Evolutionary conservation across 2,797 vertebrate genomes (phyloP).

Genomic region (Hydrophis major): DNA sequence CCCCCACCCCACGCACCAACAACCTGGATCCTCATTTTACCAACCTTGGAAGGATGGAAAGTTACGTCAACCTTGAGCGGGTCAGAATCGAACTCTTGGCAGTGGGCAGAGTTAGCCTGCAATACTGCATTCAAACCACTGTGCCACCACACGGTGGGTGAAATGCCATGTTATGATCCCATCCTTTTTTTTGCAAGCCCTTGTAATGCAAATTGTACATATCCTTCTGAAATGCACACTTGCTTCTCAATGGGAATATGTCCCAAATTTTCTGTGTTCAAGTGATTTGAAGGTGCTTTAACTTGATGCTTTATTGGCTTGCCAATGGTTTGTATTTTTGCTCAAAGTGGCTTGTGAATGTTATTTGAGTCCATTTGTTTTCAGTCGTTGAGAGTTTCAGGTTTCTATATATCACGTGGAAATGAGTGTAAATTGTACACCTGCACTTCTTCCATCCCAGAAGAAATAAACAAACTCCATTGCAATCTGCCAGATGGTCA

Average conservation of each 20-base stretch:
- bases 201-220: no score
- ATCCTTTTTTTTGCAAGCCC: background rate
- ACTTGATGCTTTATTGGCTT: background rate
- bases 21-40: no score
- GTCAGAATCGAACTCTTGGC: no score
- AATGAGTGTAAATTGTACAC: background rate
- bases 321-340: background rate
- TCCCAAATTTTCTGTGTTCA: background rate
- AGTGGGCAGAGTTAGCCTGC: background rate
- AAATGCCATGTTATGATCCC: background rate
- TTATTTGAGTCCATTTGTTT: background rate
- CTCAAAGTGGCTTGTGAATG: background rate
- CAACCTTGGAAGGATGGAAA: no score
- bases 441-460: background rate
- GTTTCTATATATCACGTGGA: background rate
- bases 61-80: background rate
- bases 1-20: no score
- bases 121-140: background rate
- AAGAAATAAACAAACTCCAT: background rate
- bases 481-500: background rate
- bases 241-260: background rate
- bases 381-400: background rate
- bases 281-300: background rate
- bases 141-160: background rate
- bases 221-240: background rate